phyloP scores from a whole-genome alignment of 2,888 invertebrate genomes.

The Hirtodrosophila cameraria region DNA sequence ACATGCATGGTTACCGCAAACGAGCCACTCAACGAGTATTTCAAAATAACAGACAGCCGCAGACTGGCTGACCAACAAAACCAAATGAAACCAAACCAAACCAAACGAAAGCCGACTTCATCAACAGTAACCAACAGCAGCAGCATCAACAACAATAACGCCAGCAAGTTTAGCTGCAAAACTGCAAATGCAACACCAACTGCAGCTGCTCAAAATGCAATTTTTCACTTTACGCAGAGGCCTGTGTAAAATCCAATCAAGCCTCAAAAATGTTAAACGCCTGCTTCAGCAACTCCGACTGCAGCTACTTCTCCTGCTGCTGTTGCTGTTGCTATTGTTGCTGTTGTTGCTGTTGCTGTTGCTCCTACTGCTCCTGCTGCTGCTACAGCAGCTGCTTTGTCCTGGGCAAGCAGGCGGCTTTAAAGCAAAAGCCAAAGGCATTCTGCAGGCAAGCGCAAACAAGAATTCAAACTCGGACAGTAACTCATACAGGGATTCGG shows the following conservation, averaged over 20 bases:
- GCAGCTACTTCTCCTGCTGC: constrained; percentile 2
- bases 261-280: constrained; percentile 80
- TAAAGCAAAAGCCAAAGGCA: constrained; percentile 78
- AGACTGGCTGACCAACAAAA: constrained; percentile 62
- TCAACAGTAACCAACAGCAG: constrained; percentile 64
- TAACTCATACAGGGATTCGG: constrained; percentile 10
- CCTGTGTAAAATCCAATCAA: constrained; percentile 76
- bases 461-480: constrained; percentile 22
- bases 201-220: constrained; percentile 78
- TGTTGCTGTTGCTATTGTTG: constrained; percentile 11
- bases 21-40: constrained; percentile 79
- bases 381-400: constrained; percentile 11
- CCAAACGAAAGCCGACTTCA: constrained; percentile 78
- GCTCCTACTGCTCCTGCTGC: constrained; percentile 1
- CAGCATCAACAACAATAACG: constrained; percentile 25
- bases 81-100: constrained; percentile 71
- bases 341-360: constrained; percentile 4
- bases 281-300: constrained; percentile 41
- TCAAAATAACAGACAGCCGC: constrained; percentile 76
- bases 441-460: constrained; percentile 65
- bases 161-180: constrained; percentile 46
- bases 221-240: constrained; percentile 69
- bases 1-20: constrained; percentile 73
- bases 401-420: constrained; percentile 30
- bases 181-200: constrained; percentile 19